These are phyloP conservation scores for Sturnus vulgaris DNA, from an alignment of 2,113 vertebrate species.

Conservation along the genomic window DNA sequence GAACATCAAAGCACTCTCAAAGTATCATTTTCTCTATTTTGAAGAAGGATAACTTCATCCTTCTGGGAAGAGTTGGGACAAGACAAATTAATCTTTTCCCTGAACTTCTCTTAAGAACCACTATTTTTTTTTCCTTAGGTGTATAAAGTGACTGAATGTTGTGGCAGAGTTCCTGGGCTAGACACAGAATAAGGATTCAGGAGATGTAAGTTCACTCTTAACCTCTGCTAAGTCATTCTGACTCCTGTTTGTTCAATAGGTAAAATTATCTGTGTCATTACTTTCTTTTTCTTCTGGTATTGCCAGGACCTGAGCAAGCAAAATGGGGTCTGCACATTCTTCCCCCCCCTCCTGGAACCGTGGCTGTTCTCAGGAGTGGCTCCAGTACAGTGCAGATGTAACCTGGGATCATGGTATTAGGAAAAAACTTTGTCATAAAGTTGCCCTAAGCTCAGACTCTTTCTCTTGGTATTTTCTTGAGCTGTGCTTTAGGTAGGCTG, in stretches of 20 bases:
- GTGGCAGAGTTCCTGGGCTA: not conserved
- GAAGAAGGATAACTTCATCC: not conserved
- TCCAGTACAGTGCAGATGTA: not conserved
- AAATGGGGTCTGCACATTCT: not conserved
- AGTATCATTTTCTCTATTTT: not conserved
- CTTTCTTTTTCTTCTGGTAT: not conserved
- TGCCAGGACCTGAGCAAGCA: not conserved
- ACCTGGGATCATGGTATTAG: not conserved
- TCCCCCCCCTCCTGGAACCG: rapidly evolving
- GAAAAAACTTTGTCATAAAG: not conserved
- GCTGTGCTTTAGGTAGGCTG: not conserved
- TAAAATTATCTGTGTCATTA: rapidly evolving
- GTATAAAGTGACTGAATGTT: not conserved
- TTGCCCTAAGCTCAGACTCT: not conserved
- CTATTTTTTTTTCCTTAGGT: not conserved
- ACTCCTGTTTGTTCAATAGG: not conserved
- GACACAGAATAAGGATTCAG: not conserved
- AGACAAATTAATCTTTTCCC: not conserved
- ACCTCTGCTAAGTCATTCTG: not conserved
- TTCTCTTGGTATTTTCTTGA: not conserved
- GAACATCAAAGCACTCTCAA: not conserved
- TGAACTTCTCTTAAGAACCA: not conserved
- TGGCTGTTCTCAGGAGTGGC: not conserved
- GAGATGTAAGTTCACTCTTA: not conserved
- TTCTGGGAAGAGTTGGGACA: not conserved